These are phyloP conservation scores for Xiphorhynchus erythropygius DNA, from an alignment of 2,797 vertebrate genomes.

Conservation along the genomic window DNA sequence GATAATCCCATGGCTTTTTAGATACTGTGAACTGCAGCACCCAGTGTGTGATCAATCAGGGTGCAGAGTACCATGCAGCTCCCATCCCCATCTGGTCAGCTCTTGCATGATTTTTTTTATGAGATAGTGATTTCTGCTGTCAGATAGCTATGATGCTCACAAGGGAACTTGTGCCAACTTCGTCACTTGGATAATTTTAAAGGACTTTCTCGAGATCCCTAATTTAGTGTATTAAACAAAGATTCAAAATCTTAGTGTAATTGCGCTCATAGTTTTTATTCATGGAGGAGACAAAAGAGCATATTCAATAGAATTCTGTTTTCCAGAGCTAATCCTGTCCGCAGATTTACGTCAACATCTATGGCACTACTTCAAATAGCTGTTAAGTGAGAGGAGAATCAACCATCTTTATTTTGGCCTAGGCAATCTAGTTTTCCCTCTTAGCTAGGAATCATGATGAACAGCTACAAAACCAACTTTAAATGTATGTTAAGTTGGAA, in stretches of 20 bases:
- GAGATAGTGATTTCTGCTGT: background rate
- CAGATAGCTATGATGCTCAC: rapidly evolving
- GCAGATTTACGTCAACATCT: background rate
- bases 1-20: background rate
- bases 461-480: background rate
- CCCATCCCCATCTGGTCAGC: background rate
- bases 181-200: background rate
- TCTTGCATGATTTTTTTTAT: background rate
- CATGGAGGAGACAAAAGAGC: background rate
- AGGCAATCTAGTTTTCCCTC: background rate
- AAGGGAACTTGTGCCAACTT: background rate
- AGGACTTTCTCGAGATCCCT: background rate
- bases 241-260: background rate
- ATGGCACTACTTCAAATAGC: background rate
- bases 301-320: background rate
- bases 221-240: background rate
- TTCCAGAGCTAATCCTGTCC: background rate
- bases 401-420: background rate
- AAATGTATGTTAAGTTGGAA: background rate
- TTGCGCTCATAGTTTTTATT: background rate
- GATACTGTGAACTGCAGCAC: background rate
- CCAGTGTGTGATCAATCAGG: rapidly evolving
- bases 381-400: background rate
- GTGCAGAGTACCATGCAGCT: rapidly evolving
- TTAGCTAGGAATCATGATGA: background rate